Evolutionary conservation across 1,140 invertebrate genomes (phyloP).

Genomic region (Penaeus japonicus): DNA sequence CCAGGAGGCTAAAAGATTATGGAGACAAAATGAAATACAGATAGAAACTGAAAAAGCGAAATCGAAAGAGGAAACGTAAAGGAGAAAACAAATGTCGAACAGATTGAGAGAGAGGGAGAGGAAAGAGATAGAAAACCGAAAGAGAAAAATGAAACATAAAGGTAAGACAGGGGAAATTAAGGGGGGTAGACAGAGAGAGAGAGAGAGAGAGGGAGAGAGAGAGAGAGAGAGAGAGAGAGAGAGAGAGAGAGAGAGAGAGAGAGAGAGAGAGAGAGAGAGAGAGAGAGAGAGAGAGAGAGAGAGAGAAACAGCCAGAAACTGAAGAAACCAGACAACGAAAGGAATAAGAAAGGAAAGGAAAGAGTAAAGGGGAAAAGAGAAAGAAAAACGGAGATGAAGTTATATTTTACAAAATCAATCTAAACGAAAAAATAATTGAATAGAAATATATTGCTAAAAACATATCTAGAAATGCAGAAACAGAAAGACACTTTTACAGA

Average conservation of each 20-base stretch:
- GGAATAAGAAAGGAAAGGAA: neutral
- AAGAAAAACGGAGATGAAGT: too few species aligned
- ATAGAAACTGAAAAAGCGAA: neutral
- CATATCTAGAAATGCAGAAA: too few species aligned
- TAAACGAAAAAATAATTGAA: too few species aligned
- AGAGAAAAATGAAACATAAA: neutral
- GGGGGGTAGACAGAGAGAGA: neutral
- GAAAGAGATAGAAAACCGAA: too few species aligned
- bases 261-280: neutral
- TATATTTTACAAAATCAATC: too few species aligned
- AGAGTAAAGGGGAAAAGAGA: too few species aligned
- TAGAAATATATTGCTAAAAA: too few species aligned
- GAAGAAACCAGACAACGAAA: neutral
- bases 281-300: neutral
- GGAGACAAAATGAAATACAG: neutral
- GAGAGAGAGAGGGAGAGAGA: neutral
- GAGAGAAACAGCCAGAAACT: neutral
- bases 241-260: neutral
- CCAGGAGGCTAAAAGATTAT: too few species aligned
- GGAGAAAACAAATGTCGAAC: neutral
- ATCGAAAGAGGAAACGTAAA: neutral
- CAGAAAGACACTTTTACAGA: too few species aligned
- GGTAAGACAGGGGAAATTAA: neutral
- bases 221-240: neutral
- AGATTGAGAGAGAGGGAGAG: neutral